phyloP scores from a whole-genome alignment of 2,113 vertebrate species.

The Entosphenus tridentatus region DNA sequence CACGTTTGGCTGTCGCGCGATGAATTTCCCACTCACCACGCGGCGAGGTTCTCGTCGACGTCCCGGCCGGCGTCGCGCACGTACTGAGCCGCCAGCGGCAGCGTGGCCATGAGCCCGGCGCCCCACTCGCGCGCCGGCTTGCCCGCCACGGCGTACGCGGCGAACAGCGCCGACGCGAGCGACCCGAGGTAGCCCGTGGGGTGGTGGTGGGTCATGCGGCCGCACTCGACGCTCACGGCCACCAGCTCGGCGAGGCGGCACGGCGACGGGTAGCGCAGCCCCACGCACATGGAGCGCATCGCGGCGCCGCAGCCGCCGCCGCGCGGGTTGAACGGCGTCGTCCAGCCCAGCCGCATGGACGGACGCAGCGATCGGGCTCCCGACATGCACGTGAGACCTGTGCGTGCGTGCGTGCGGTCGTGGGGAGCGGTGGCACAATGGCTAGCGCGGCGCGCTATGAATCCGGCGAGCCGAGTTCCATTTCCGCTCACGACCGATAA shows the following conservation, averaged over 20 bases:
- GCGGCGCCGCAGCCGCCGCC: constrained; percentile 40
- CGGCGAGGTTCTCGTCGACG: constrained; percentile 27
- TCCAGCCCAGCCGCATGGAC: constrained; percentile 14
- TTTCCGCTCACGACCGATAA: background rate
- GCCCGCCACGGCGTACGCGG: constrained; percentile 21
- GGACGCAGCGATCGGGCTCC: constrained; percentile 12
- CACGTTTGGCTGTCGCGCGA: background rate
- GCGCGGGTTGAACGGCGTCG: constrained; percentile 18
- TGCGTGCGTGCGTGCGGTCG: background rate
- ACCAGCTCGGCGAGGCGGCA: constrained; percentile 23
- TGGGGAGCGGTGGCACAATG: background rate
- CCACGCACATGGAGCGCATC: constrained; percentile 48
- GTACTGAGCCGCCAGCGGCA: constrained; percentile 25
- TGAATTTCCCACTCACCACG: constrained; percentile 25
- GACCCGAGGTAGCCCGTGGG: constrained; percentile 43
- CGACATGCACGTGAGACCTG: constrained; percentile 14
- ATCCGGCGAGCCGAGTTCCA: background rate
- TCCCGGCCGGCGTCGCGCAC: constrained; percentile 17
- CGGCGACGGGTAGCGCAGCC: constrained; percentile 24
- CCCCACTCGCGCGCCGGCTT: constrained; percentile 29
- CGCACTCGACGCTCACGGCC: constrained; percentile 35
- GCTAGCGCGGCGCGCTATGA: background rate
- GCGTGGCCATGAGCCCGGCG: constrained; percentile 24
- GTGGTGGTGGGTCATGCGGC: constrained; percentile 50
- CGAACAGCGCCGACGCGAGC: constrained; percentile 34